Evolutionary conservation across 2,888 invertebrate genomes (phyloP).

Genomic region (Euspilapteryx auroguttella): DNA sequence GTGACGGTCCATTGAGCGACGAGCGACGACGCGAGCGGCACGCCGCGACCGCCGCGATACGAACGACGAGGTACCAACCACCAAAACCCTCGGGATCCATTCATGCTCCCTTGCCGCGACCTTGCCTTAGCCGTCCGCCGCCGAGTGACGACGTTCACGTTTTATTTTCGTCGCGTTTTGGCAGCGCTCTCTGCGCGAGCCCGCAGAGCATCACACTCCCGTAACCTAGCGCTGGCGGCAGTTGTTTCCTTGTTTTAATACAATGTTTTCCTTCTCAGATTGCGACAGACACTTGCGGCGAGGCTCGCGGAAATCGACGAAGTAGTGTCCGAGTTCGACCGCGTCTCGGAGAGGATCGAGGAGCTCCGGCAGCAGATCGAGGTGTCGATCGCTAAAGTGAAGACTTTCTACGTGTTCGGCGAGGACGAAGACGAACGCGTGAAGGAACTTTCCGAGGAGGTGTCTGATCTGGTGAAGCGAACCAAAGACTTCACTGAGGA

Average conservation of each 20-base stretch:
- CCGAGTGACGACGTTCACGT: constrained; percentile 22
- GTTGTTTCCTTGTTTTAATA: background rate
- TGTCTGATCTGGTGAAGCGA: constrained; percentile 56
- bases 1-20: constrained; percentile 54
- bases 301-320: constrained; percentile 74
- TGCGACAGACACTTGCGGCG: constrained; percentile 76
- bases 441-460: constrained; percentile 56
- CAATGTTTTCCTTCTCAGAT: constrained; percentile 68
- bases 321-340: constrained; percentile 76
- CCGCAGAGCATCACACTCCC: background rate
- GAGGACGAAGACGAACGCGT: constrained; percentile 69
- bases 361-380: constrained; percentile 70
- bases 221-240: background rate
- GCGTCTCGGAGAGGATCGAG: constrained; percentile 70
- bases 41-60: constrained; percentile 46
- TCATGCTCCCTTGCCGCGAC: constrained; percentile 22
- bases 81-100: constrained; percentile 1
- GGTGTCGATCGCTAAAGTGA: constrained; percentile 66
- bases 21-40: constrained; percentile 52
- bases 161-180: constrained; percentile 55
- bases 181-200: constrained; percentile 22
- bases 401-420: constrained; percentile 76
- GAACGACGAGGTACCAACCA: constrained; percentile 36
- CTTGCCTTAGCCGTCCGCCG: constrained; percentile 42
- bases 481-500: constrained; percentile 62